Base-by-base conservation (phyloP, 2,797 vertebrate genomes). In the Galago senegalensis region DNA sequence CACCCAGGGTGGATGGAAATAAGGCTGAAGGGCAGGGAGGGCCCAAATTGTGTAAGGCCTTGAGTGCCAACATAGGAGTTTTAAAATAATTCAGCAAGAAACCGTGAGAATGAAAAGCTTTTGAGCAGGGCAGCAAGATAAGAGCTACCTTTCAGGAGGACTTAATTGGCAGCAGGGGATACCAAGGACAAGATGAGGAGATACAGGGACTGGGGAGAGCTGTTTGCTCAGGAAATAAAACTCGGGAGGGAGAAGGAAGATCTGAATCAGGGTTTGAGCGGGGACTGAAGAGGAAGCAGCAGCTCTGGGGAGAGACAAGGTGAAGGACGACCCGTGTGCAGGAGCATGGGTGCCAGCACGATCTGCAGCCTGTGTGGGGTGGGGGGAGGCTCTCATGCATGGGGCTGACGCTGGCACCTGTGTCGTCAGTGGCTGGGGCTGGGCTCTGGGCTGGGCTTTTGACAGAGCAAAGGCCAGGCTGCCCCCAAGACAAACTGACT, bases 41-140 rank as follows among this genome's bases (percentile, higher is more conserved):
- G 76, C 5, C 53, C 80, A 75, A 25, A 53, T 23, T 27, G 17
- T 34, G 2, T 40, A 84, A 96, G 83, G 67, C 34, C 77, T 82
- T 72, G 43, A 34, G 61, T 25, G 56, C 63, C 31, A 56, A 92
- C 20, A 25, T 13, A 65, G 37, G 53, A 46, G 40, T 87, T 83
- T 84, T 31, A 67, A 21, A 87, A 29, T 25, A 70, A 81, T 70
- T 94, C n/a, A 63, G 14, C 63, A 46, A 34, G 63, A 63, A 81
- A 73, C n/a, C 11, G 58, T 81, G 65, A 40, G 40, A 43, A 79
- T 93, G 56, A 37, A 91, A 83, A 60, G 75, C 61, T 87, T 89
- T 93, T 34, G 69, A 80, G 70, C 34, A 49, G 58, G 31, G 23
- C 5, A 93, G 43, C 65, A 89, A 53, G 21, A 31, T 72, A 37